Percentiles rank a stretch among this genome's conserved stretches.
Conservation (phyloP, 2,888 invertebrate species). For the Itoplectis maculator region DNA sequence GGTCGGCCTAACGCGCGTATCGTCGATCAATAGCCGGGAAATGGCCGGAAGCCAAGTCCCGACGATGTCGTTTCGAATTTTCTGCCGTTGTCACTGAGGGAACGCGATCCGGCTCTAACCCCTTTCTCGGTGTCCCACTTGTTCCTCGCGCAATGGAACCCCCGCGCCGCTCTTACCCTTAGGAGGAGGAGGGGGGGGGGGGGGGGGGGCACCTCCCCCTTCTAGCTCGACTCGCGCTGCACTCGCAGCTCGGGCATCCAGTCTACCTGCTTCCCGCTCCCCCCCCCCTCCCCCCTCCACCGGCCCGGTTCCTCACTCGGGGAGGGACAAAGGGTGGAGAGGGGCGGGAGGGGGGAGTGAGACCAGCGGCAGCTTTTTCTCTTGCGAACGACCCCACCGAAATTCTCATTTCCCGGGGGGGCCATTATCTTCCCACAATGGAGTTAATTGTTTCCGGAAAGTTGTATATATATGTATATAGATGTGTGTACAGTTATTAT, state of each 20-base stretch:
- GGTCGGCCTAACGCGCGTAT: constrained; percentile 81
- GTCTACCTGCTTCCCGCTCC: background rate
- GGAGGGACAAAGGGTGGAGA: too few species aligned
- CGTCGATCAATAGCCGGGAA: constrained; percentile 83
- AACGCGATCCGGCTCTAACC: constrained; percentile 73
- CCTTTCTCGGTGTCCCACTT: constrained; percentile 80
- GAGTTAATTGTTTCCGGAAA: background rate
- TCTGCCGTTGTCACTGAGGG: constrained; percentile 81
- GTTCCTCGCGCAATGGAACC: constrained; percentile 70
- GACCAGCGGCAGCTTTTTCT: background rate
- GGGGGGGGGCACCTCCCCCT: too few species aligned
- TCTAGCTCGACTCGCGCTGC: background rate
- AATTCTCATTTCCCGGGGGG: background rate
- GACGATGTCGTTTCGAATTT: constrained; percentile 83
- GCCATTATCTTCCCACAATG: background rate
- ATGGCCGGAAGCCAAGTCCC: constrained; percentile 84
- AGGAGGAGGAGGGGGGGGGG: too few species aligned
- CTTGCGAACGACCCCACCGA: background rate
- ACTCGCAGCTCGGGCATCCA: background rate
- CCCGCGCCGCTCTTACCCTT: constrained; percentile 59
- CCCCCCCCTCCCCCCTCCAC: too few species aligned
- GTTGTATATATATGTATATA: too few species aligned
- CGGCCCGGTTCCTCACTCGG: background rate
- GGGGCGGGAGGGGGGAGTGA: too few species aligned
- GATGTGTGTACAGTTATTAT: too few species aligned